Conservation (phyloP, 2,888 invertebrate species). For the Lottia scabra region DNA sequence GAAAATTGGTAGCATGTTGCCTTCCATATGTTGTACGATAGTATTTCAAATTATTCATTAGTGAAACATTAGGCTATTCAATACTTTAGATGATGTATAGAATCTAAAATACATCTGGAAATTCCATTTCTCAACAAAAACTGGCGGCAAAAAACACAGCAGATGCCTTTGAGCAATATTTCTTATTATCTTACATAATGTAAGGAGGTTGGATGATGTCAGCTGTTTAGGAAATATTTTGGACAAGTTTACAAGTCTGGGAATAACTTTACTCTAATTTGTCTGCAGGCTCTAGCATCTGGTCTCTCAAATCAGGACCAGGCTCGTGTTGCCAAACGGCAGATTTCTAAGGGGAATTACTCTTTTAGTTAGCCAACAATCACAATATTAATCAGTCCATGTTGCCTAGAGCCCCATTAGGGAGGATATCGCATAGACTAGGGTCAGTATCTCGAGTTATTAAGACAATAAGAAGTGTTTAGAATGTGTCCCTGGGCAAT, state of each 20-base stretch:
- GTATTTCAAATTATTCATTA: slow-evolving; percentile 3
- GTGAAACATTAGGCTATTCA: neutral
- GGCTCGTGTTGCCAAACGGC: neutral
- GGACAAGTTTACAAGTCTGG: neutral
- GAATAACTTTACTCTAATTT: neutral
- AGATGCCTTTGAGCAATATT: neutral
- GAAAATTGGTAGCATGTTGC: neutral
- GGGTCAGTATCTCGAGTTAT: neutral
- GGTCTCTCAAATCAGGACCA: neutral
- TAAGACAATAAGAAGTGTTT: neutral
- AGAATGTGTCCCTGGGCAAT: neutral
- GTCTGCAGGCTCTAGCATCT: neutral
- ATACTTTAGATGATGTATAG: too few relatives aligned
- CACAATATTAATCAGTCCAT: slow-evolving; percentile 18
- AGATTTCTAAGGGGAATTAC: neutral
- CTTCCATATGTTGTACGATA: slow-evolving; percentile 3
- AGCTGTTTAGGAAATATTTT: neutral
- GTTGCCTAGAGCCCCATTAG: slow-evolving; percentile 17
- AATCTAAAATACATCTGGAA: too few relatives aligned
- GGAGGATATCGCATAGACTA: neutral
- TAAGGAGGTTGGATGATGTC: neutral
- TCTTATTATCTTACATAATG: slow-evolving; percentile 4
- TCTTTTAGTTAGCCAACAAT: slow-evolving; percentile 8
- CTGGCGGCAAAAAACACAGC: too few relatives aligned
- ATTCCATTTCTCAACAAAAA: too few relatives aligned